Conservation (phyloP, 2,797 vertebrate genomes). For the Myoxocephalus aenaeus region DNA sequence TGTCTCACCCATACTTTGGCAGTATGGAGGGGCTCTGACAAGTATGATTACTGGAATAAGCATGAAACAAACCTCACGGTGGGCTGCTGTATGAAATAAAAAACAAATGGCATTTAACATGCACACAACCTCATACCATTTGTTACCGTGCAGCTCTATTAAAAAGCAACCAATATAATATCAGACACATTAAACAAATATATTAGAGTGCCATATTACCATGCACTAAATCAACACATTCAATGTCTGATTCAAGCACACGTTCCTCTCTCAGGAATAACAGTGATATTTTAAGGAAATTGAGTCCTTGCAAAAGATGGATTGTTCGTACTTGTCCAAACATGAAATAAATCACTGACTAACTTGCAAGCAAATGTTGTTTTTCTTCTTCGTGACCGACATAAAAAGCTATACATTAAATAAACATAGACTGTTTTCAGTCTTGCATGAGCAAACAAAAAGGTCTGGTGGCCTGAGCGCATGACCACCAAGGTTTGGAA, state of each 20-base stretch:
- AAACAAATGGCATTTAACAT: slow-evolving; percentile 53
- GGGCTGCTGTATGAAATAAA: slow-evolving; percentile 66
- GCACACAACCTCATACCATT: slow-evolving; percentile 27
- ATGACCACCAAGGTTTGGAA: slow-evolving; percentile 76
- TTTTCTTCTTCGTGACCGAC: slow-evolving; percentile 71
- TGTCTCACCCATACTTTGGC: slow-evolving; percentile 83
- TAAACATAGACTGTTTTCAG: slow-evolving; percentile 78
- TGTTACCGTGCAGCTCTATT: slow-evolving; percentile 20
- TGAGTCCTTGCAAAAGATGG: slow-evolving; percentile 59
- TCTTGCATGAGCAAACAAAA: slow-evolving; percentile 76
- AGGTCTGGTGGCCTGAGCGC: slow-evolving; percentile 65
- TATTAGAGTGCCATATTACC: slow-evolving; percentile 48
- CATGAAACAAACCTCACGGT: slow-evolving; percentile 60
- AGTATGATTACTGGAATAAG: slow-evolving; percentile 84
- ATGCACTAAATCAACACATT: slow-evolving; percentile 49
- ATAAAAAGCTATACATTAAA: slow-evolving; percentile 77
- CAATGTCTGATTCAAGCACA: slow-evolving; percentile 48
- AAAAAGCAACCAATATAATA: slow-evolving; percentile 39
- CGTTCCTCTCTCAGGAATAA: slow-evolving; percentile 62
- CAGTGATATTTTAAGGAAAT: slow-evolving; percentile 71
- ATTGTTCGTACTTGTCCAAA: slow-evolving; percentile 79
- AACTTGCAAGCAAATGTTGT: slow-evolving; percentile 60
- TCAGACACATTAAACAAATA: slow-evolving; percentile 52
- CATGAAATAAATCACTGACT: slow-evolving; percentile 73
- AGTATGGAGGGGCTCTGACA: slow-evolving; percentile 71